Evolutionary conservation across 2,797 vertebrate species (phyloP), one percentile per base, ranked within the genome.

Genomic region (Morus bassanus): DNA sequence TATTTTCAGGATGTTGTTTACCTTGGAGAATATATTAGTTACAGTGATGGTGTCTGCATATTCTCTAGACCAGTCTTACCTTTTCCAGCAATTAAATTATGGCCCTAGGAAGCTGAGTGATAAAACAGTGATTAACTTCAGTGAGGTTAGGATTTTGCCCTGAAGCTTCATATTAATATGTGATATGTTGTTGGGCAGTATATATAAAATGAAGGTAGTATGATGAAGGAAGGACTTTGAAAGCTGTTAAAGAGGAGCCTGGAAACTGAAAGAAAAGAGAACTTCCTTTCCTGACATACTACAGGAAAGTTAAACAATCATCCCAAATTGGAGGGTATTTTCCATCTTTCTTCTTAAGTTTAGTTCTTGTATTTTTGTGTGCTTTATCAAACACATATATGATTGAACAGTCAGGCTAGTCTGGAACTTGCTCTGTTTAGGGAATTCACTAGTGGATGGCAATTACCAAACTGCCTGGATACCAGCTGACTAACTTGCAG

Each of bases 1-100:
- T 91, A 59, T 88, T 94, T 94, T 91, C 60, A 64, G 69, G 61
- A 72, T 78, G 95, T 84, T 91, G 45, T 95, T 95, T 95, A 95
- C 91, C 77, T 88, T 72, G 53, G 48, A 80, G 82, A 82, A 25
- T 69, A 43, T 10, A 33, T 74, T 81, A 77, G 48, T 80, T 80
- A 64, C 57, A 61, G 33, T 59, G 33, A 43, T 64, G 68, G 37
- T 56, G 91, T 37, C 78, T 89, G 48, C 13, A 12, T 61, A 21
- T 85, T 89, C 50, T 85, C 51, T 39, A 30, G 51, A 35, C 60
- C 45, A 24, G 24, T 61, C 53, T 81, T 88, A 57, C 35, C 37
- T 89, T 83, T 88, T 65, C 65, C 41, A 81, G 65, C 41, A 78
- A 59, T 75, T 57, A 91, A 90, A 89, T 80, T 30, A 60, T 65